Evolutionary conservation across 1,140 invertebrate genomes (phyloP).

Genomic region (Listronotus oregonensis): DNA sequence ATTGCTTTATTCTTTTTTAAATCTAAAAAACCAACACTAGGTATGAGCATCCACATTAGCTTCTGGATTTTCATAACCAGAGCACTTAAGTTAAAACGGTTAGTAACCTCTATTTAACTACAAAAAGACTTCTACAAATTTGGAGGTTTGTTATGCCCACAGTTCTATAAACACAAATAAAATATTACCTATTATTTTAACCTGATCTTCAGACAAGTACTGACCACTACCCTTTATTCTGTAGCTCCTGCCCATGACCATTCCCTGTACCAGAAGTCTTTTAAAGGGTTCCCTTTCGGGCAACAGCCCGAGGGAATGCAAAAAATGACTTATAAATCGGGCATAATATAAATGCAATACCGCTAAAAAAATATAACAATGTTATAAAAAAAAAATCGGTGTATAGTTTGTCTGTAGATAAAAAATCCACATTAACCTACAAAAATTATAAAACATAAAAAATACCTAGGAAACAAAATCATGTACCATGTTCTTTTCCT

Average conservation of each 20-base stretch:
- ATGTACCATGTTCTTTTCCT: slow-evolving; percentile 92
- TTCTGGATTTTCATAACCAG: too few relatives aligned
- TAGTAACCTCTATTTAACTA: too few relatives aligned
- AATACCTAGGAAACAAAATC: too few relatives aligned
- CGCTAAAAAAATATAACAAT: slow-evolving; percentile 62
- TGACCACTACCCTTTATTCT: slow-evolving; percentile 74
- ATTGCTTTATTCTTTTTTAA: slow-evolving; percentile 64
- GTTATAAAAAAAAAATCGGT: too few relatives aligned
- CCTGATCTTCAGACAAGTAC: slow-evolving; percentile 77
- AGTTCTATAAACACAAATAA: slow-evolving; percentile 4
- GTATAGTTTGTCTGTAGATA: too few relatives aligned
- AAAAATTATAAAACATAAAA: too few relatives aligned
- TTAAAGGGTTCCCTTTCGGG: slow-evolving; percentile 86
- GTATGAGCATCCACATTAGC: too few relatives aligned
- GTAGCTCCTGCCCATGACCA: slow-evolving; percentile 91
- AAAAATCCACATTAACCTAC: too few relatives aligned
- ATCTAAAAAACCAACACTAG: slow-evolving; percentile 49
- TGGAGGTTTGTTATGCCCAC: too few relatives aligned
- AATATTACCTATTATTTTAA: slow-evolving; percentile 64
- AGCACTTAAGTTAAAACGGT: too few relatives aligned
- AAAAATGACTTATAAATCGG: slow-evolving; percentile 92
- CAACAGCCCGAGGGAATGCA: slow-evolving; percentile 77
- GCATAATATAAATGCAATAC: slow-evolving; percentile 96
- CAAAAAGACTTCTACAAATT: too few relatives aligned
- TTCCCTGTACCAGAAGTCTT: slow-evolving; percentile 89